A percentile compares a stretch with the other conserved stretches of the same genome.
phyloP scores from a whole-genome alignment of 2,888 invertebrate species.

The Dendrolimus pini region DNA sequence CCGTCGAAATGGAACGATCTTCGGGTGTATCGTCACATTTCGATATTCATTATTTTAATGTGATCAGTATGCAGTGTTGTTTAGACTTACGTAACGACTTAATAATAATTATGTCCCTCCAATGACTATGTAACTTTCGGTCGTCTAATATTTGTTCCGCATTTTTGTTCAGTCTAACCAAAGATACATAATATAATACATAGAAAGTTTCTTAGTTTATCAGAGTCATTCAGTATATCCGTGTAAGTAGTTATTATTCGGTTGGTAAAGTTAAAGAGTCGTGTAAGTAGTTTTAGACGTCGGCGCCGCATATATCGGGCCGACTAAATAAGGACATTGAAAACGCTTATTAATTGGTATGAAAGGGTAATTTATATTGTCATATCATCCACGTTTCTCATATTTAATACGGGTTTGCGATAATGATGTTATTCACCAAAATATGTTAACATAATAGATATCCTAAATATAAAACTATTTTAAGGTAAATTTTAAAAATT shows the following conservation, averaged over 20 bases:
- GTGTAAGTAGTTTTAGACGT: conserved; percentile 69
- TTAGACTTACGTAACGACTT: conserved; percentile 71
- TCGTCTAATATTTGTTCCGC: conserved; percentile 67
- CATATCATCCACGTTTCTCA: conserved; percentile 77
- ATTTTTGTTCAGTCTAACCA: conserved; percentile 71
- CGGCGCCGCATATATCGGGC: conserved; percentile 58
- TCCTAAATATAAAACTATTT: conserved; percentile 67
- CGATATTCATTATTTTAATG: conserved; percentile 66
- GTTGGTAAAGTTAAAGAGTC: conserved; percentile 60
- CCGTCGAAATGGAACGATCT: conserved; percentile 62
- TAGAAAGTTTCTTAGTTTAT: conserved; percentile 45
- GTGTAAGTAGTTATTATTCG: conserved; percentile 70
- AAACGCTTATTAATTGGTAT: conserved; percentile 78
- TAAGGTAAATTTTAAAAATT: conserved; percentile 70
- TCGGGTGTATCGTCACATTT: conserved; percentile 59
- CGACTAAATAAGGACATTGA: conserved; percentile 74
- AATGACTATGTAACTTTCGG: conserved; percentile 69
- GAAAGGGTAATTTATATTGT: conserved; percentile 78
- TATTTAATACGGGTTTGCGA: conserved; percentile 77
- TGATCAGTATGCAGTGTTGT: conserved; percentile 71
- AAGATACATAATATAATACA: conserved; percentile 48
- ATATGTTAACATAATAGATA: conserved; percentile 70
- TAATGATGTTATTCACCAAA: conserved; percentile 76
- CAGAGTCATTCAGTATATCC: conserved; percentile 55
- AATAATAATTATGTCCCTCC: conserved; percentile 68